These are phyloP conservation scores for Apamea crenata DNA, from an alignment of 2,888 invertebrate genomes.

Conservation along the genomic window DNA sequence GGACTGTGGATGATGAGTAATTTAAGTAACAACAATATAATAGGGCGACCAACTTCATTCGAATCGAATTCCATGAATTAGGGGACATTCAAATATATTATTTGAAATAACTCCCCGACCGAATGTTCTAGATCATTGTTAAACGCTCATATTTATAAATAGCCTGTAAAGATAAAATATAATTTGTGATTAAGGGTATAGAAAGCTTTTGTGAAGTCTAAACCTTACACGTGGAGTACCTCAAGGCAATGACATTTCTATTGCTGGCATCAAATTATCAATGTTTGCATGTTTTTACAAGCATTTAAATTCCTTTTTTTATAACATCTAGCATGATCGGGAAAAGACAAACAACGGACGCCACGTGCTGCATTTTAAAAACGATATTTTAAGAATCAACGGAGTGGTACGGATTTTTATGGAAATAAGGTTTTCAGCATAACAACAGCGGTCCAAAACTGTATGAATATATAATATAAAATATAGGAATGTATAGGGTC, in stretches of 20 bases:
- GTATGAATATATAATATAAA: too few relatives aligned
- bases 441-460: neutral
- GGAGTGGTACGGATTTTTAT: neutral
- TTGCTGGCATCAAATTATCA: neutral
- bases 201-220: conserved; percentile 21
- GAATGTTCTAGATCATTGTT: conserved; percentile 12
- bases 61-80: conserved; percentile 4
- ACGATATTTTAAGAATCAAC: neutral
- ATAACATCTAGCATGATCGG: neutral
- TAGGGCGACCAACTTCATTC: conserved; percentile 11
- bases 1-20: conserved; percentile 20
- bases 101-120: neutral
- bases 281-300: conserved; percentile 1
- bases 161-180: neutral
- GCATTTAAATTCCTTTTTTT: neutral
- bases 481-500: neutral
- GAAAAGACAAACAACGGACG: neutral
- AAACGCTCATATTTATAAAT: neutral
- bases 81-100: neutral
- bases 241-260: conserved; percentile 13
- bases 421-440: neutral
- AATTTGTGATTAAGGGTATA: neutral
- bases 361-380: neutral
- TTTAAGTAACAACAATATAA: conserved; percentile 12
- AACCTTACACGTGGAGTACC: conserved; percentile 13